Base-by-base conservation (phyloP, 2,888 invertebrate species). In the Entomobrya multifasciata region DNA sequence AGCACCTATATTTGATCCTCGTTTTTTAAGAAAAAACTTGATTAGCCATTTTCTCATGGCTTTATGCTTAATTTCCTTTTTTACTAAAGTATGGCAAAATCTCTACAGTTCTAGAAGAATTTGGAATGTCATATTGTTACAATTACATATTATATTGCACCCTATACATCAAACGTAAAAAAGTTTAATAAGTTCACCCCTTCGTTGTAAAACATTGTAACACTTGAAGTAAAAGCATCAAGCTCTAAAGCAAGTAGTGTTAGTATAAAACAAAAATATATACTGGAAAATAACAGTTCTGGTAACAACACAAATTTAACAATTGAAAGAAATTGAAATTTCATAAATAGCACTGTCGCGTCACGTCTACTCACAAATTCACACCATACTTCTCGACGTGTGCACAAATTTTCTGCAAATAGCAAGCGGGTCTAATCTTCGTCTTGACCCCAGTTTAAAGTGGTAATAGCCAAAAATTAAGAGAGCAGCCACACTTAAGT, bases 381-480 rank as follows among this genome's bases (percentile, higher is more conserved):
- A 83, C 4, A 76, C 84, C 25, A 84, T 77, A 15, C 80, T 74
- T 80, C 44, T 83, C 5, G 86, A 72, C 0, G 62, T 27, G 30
- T 84, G 79, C 27, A 80, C 36, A 62, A 80, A 22, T 27, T 79
- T 82, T 44, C 86, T 52, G 41, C 86, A 87, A 47, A 89, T 47
- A 15, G 86, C 78, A 27, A 85, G 44, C 0, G 88, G 87, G 25
- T 89, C 89, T 20, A 89, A 22, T n/a, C 88, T 78, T 70, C 90
- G 70, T 30, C 87, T 79, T 3, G 87, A 83, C 1, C 87, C 84
- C 41, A 83, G 55, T 78, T 87, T 88, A 77, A 97, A 96, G 92
- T 96, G 94, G 92, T 95, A 94, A 92, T 96, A 95, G 89, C 96
- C 95, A 92, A 96, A 92, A 91, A 96, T 93, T 92, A 97, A 94